Percentiles rank a stretch among this genome's conserved stretches.
phyloP scores from a whole-genome alignment of 2,888 invertebrate species.

The Pollenia griseotomentosa region DNA sequence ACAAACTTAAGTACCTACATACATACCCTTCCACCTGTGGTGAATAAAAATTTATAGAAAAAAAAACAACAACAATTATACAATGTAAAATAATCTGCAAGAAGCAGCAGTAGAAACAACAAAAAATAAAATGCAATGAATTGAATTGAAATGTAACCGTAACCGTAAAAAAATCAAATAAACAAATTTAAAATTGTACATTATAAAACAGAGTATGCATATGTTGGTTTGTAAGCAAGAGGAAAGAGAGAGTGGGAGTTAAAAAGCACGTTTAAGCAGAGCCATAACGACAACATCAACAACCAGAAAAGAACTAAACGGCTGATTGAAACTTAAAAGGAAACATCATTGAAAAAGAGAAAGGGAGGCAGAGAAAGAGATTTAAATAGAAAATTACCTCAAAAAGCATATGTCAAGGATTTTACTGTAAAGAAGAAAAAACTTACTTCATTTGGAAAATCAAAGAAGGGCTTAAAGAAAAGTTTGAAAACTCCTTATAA shows the following conservation, averaged over 20 bases:
- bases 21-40: no score
- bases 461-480: neutral
- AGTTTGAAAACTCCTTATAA: no score
- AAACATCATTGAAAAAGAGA: conserved; percentile 22
- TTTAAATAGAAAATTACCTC: conserved; percentile 1
- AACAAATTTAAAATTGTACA: no score
- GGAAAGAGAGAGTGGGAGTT: neutral
- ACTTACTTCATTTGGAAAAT: neutral
- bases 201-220: no score
- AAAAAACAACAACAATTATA: neutral
- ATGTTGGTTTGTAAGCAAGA: no score
- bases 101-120: neutral
- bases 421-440: neutral
- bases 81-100: conserved; percentile 13
- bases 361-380: neutral
- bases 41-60: no score
- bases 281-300: conserved; percentile 6
- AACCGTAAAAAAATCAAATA: neutral
- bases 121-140: conserved; percentile 45
- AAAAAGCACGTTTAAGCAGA: neutral
- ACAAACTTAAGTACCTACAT: no score
- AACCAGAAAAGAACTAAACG: conserved; percentile 25
- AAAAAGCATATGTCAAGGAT: conserved; percentile 35
- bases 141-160: conserved; percentile 53
- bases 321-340: conserved; percentile 33